These are phyloP conservation scores for Menidia beryllina DNA, from an alignment of 2,113 vertebrate genomes.

Conservation along the genomic window DNA sequence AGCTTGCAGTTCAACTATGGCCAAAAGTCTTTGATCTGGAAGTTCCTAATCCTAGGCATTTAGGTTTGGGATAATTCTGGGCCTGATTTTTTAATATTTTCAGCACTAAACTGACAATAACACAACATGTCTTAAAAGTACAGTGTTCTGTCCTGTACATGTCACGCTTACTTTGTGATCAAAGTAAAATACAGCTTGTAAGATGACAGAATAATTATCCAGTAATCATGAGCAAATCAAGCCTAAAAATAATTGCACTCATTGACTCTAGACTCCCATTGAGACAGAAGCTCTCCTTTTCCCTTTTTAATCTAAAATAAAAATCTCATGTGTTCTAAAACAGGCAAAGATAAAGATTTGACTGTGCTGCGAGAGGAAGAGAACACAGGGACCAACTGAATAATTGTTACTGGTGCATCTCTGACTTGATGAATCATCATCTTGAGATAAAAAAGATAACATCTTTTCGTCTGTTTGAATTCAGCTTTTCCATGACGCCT, in stretches of 20 bases:
- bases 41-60: too few relatives aligned
- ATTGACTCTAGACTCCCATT: not conserved
- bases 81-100: not conserved
- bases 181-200: not conserved
- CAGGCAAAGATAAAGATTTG: constrained; percentile 37
- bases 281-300: not conserved
- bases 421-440: constrained; percentile 52
- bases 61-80: not conserved
- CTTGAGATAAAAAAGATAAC: constrained; percentile 61
- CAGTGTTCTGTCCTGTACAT: not conserved
- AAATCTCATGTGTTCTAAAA: constrained; percentile 34
- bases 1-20: not conserved
- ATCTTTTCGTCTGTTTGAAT: constrained; percentile 61
- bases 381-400: constrained; percentile 46
- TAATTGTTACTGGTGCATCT: constrained; percentile 59
- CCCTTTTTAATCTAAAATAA: not conserved
- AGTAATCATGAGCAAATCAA: constrained; percentile 29
- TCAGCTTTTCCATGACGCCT: constrained; percentile 41
- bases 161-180: constrained; percentile 2
- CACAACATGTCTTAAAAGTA: not conserved
- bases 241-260: constrained; percentile 6
- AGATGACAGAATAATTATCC: constrained; percentile 32
- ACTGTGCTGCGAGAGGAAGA: constrained; percentile 28
- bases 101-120: not conserved
- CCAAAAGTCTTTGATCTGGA: not conserved